Evolutionary conservation across 2,888 invertebrate genomes (phyloP).

Genomic region (Toxonevra muliebris): DNA sequence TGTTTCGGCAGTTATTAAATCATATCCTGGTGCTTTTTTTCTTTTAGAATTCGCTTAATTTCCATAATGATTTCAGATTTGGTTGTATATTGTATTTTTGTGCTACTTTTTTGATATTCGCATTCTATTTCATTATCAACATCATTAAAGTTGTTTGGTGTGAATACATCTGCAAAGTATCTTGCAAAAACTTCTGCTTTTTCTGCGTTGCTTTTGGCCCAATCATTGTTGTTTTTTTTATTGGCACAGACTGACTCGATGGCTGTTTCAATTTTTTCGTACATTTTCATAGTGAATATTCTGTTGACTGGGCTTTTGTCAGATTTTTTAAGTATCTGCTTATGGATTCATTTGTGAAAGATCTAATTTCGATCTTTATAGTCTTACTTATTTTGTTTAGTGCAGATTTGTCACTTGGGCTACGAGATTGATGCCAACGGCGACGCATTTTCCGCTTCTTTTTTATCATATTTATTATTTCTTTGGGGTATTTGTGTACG

Average conservation of each 20-base stretch:
- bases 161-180: constrained; percentile 1
- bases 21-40: neutral
- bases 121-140: neutral
- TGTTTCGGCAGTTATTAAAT: neutral
- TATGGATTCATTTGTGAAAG: neutral
- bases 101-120: neutral
- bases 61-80: neutral
- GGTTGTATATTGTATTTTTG: constrained; percentile 3
- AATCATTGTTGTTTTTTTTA: no score
- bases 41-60: neutral
- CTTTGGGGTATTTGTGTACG: neutral
- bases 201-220: neutral
- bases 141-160: neutral
- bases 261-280: neutral
- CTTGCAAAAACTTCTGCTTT: neutral
- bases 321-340: neutral
- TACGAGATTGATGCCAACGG: neutral
- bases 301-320: neutral
- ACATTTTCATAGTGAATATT: neutral
- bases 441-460: neutral
- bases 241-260: neutral
- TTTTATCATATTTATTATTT: no score
- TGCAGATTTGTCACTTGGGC: neutral
- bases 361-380: neutral
- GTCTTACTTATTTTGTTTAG: neutral